Evolutionary conservation across 1,140 invertebrate genomes (phyloP).

Genomic region (Zaprionus tsacasi): DNA sequence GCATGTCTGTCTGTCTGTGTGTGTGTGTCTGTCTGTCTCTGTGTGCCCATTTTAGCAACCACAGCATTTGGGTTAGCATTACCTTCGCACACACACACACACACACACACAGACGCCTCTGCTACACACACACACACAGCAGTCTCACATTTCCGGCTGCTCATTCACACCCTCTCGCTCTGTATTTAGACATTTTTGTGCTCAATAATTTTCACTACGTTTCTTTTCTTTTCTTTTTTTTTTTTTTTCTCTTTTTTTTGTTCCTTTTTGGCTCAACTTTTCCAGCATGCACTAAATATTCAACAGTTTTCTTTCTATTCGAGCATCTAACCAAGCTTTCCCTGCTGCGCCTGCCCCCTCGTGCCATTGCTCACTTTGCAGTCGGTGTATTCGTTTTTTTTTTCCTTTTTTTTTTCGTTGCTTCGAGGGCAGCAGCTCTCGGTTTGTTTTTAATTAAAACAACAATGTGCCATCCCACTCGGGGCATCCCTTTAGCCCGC

Average conservation of each 20-base stretch:
- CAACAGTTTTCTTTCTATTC: constrained; percentile 58
- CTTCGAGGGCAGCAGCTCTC: constrained; percentile 51
- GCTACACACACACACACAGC: constrained; percentile 10
- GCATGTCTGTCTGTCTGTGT: constrained; percentile 2
- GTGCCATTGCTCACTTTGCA: constrained; percentile 53
- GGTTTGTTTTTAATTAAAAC: constrained; percentile 81
- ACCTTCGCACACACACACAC: constrained; percentile 25
- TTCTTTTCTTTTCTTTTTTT: constrained; percentile 3
- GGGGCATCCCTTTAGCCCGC: constrained; percentile 52
- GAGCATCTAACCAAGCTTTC: constrained; percentile 3
- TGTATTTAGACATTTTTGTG: constrained; percentile 51
- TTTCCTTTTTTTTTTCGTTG: constrained; percentile 38
- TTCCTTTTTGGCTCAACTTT: constrained; percentile 1
- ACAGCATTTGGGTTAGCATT: constrained; percentile 66
- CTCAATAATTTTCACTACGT: constrained; percentile 43
- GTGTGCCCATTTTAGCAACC: constrained; percentile 35
- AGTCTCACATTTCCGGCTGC: constrained; percentile 52
- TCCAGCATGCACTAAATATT: constrained; percentile 68
- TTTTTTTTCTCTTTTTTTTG: neutral
- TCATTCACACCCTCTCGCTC: constrained; percentile 14
- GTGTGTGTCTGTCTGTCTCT: neutral
- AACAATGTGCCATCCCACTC: constrained; percentile 65
- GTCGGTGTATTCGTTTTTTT: constrained; percentile 18
- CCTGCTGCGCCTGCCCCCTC: neutral
- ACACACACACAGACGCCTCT: constrained; percentile 13